A percentile compares a stretch with the other conserved stretches of the same genome.
phyloP scores from a whole-genome alignment of 2,113 vertebrate species.

The Xiphorhynchus elegans region DNA sequence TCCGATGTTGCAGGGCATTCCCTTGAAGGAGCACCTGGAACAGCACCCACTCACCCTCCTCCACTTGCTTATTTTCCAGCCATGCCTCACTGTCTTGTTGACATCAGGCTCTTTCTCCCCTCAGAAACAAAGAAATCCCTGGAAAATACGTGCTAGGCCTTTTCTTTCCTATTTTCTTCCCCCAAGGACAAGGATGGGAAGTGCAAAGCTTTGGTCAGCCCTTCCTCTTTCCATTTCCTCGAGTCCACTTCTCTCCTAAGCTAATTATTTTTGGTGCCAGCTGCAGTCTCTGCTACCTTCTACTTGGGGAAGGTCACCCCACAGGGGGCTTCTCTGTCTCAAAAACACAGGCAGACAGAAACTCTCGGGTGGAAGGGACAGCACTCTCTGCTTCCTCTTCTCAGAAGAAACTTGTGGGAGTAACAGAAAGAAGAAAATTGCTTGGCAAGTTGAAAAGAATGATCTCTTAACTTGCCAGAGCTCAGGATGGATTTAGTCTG shows the following conservation, averaged over 20 bases:
- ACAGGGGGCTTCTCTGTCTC: not conserved
- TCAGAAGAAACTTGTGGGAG: not conserved
- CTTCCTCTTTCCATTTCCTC: not conserved
- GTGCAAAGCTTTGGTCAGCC: rapidly evolving
- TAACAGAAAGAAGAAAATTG: not conserved
- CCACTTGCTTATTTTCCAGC: not conserved
- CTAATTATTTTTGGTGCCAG: not conserved
- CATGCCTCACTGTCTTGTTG: not conserved
- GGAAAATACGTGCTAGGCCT: not conserved
- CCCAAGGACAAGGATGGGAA: not conserved
- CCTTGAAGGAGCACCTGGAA: not conserved
- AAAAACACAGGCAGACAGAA: not conserved
- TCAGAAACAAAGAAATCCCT: not conserved
- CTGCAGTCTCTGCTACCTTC: not conserved
- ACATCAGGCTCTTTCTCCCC: not conserved
- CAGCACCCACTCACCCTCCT: not conserved
- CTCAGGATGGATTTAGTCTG: not conserved
- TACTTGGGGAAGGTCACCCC: rapidly evolving
- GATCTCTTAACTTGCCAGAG: not conserved
- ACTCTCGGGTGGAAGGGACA: not conserved
- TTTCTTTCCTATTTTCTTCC: not conserved
- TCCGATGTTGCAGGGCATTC: not conserved
- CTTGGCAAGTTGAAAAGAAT: not conserved
- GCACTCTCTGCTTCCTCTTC: not conserved
- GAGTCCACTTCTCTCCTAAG: rapidly evolving